Evolutionary conservation across 2,113 vertebrate species (phyloP).

Genomic region (Colistium nudipinnis): DNA sequence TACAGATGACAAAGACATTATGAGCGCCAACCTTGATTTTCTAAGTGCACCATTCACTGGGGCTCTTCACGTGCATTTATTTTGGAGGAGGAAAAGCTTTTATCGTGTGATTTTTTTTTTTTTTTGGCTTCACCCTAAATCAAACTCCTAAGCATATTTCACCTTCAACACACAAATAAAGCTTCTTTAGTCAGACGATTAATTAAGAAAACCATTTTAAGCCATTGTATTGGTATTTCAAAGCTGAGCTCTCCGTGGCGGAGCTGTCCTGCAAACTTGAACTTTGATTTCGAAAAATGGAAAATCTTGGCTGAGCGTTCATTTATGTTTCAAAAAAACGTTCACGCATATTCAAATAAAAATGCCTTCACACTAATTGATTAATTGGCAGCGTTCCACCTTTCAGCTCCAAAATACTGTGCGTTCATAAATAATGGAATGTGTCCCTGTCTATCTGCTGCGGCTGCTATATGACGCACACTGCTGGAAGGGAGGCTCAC

Average conservation of each 20-base stretch:
- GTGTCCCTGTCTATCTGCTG: neutral
- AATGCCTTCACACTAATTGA: constrained; percentile 10
- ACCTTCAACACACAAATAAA: constrained; percentile 35
- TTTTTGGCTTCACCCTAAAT: constrained; percentile 6
- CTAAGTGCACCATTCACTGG: constrained; percentile 55
- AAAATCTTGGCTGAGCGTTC: neutral
- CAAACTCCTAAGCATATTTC: constrained; percentile 11
- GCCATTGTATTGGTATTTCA: constrained; percentile 18
- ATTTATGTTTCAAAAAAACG: neutral
- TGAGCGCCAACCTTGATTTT: constrained; percentile 56
- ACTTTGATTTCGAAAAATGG: constrained; percentile 4
- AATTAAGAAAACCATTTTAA: constrained; percentile 21
- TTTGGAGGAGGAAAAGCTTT: constrained; percentile 48
- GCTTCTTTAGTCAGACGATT: constrained; percentile 35
- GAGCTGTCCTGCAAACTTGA: constrained; percentile 1
- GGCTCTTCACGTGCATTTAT: constrained; percentile 17
- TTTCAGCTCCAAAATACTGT: neutral
- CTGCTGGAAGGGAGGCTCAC: neutral
- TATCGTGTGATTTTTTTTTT: too few species aligned
- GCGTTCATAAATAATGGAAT: neutral
- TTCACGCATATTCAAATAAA: neutral
- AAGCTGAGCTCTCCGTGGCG: neutral
- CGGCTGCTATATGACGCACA: neutral
- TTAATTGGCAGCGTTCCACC: constrained; percentile 9
- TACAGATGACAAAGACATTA: constrained; percentile 49